Percentiles rank a stretch among this genome's conserved stretches.
Conservation (phyloP, 2,113 vertebrate species). For the Hyaena hyaena region DNA sequence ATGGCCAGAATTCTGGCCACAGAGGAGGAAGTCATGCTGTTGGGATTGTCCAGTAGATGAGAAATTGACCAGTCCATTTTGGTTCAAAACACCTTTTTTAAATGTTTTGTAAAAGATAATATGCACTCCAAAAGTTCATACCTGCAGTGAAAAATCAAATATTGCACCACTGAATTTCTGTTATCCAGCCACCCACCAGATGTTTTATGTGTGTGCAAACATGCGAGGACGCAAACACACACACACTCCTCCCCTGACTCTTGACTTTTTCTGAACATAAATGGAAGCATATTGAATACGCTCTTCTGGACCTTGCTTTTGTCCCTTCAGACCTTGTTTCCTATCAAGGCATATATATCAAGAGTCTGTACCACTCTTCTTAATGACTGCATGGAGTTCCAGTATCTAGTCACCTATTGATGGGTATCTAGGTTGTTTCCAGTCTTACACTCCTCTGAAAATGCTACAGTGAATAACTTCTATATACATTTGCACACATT, state of each 20-base stretch:
- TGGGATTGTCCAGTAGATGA: neutral
- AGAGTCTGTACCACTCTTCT: neutral
- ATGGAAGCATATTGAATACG: neutral
- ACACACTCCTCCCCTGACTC: accelerated
- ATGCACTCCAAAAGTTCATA: neutral
- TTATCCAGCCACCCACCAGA: neutral
- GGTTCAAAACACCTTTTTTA: neutral
- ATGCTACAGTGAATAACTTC: neutral
- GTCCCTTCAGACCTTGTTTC: neutral
- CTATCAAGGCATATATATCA: neutral
- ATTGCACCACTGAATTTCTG: neutral
- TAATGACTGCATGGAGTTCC: neutral
- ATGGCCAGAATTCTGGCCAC: neutral
- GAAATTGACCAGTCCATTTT: neutral
- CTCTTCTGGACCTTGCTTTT: neutral
- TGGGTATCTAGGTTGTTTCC: neutral
- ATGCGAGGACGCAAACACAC: too few relatives aligned
- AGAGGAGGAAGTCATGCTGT: neutral
- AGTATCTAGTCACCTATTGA: neutral
- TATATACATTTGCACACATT: neutral
- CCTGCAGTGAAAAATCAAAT: neutral
- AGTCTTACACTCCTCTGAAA: neutral
- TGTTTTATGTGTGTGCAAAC: neutral
- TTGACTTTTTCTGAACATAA: neutral
- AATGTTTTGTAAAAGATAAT: neutral